Percentiles rank a stretch among this genome's conserved stretches.
Evolutionary conservation across 2,888 invertebrate species (phyloP).

Genomic region (Tholera decimalis): DNA sequence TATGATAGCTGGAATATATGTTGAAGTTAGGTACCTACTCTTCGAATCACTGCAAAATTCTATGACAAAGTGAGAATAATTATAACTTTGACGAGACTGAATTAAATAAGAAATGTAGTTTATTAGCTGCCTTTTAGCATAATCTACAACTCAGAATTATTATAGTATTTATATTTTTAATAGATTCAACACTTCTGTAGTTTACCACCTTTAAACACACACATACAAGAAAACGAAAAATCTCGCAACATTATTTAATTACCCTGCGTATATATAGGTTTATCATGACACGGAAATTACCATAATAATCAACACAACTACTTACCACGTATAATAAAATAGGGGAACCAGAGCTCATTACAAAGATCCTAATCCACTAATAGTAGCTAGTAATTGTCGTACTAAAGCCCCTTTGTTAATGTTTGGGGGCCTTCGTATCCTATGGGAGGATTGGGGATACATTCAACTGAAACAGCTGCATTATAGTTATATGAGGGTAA

Average conservation of each 20-base stretch:
- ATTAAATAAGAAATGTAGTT: no score
- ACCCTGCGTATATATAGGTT: slow-evolving; percentile 1
- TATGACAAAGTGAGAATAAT: no score
- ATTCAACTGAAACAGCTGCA: slow-evolving; percentile 1
- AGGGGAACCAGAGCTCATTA: slow-evolving; percentile 45
- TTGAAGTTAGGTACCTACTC: no score
- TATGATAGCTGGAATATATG: neutral
- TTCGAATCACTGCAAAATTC: no score
- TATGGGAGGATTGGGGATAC: slow-evolving; percentile 22
- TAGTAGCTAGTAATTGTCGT: slow-evolving; percentile 40
- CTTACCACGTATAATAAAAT: slow-evolving; percentile 42
- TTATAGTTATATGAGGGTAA: slow-evolving; percentile 12
- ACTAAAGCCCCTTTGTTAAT: slow-evolving; percentile 44
- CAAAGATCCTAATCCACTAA: slow-evolving; percentile 56
- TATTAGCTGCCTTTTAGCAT: no score
- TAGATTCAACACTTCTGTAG: no score
- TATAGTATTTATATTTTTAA: no score
- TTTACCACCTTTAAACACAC: no score
- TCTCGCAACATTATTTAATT: neutral
- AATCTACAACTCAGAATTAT: no score
- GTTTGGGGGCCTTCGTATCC: slow-evolving; percentile 19
- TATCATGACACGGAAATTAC: slow-evolving; percentile 48
- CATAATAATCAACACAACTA: slow-evolving; percentile 37
- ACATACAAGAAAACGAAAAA: no score
- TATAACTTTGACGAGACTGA: no score